Evolutionary conservation across 2,888 invertebrate species (phyloP).

Genomic region (Stenodera caucasica): DNA sequence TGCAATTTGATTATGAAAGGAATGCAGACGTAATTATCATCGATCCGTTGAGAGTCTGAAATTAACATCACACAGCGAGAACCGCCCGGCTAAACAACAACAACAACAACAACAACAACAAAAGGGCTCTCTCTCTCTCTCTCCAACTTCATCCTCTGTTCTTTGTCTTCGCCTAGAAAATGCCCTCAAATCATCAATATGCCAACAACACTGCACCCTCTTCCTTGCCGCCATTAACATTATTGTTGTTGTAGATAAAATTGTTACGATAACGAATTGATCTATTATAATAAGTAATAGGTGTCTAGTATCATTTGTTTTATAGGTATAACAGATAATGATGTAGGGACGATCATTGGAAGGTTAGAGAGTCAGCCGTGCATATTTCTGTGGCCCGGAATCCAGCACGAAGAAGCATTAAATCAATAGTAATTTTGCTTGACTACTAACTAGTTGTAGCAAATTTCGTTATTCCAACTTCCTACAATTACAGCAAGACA

Average conservation of each 20-base stretch:
- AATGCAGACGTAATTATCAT: not conserved
- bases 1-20: not conserved
- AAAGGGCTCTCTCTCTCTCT: no score
- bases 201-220: no score
- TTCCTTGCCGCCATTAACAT: no score
- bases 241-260: no score
- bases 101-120: no score
- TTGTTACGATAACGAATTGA: not conserved
- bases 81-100: not conserved
- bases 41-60: not conserved
- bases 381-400: not conserved
- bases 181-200: no score
- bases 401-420: conserved; percentile 30
- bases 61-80: not conserved
- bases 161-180: no score
- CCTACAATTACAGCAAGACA: no score
- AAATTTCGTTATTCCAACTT: not conserved
- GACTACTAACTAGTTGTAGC: conserved; percentile 24
- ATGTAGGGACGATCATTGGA: not conserved
- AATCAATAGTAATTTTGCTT: conserved; percentile 38
- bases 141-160: no score
- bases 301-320: not conserved
- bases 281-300: not conserved
- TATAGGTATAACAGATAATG: not conserved
- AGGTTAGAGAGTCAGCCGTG: not conserved